A percentile compares a stretch with the other conserved stretches of the same genome.
phyloP scores from a whole-genome alignment of 1,140 invertebrate genomes.

The Bombus waltoni region DNA sequence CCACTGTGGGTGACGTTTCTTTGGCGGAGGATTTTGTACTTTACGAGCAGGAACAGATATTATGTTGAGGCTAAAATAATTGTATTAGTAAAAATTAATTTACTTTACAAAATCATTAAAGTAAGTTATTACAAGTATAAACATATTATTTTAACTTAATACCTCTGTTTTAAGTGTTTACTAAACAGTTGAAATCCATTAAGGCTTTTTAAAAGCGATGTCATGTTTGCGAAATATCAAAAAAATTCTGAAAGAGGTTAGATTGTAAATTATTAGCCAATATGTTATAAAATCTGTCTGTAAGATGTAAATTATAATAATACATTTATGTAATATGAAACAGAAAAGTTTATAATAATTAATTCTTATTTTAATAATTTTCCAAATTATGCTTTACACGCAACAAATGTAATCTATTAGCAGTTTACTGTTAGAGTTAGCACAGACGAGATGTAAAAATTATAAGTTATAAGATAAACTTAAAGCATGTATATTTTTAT shows the following conservation, averaged over 20 bases:
- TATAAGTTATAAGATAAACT: no score
- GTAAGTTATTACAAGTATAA: conserved; percentile 21
- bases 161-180: conserved; percentile 72
- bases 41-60: conserved; percentile 42
- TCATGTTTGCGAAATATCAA: conserved; percentile 60
- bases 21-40: conserved; percentile 71
- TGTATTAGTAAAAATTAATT: conserved; percentile 8
- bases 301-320: background rate
- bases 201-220: conserved; percentile 65
- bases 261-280: background rate
- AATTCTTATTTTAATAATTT: background rate
- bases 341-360: background rate
- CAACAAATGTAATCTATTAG: no score
- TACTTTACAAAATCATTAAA: background rate
- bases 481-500: no score
- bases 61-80: conserved; percentile 56
- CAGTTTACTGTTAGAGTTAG: no score
- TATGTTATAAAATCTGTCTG: background rate
- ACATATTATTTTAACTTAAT: no score
- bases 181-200: conserved; percentile 60
- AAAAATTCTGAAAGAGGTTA: background rate
- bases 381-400: background rate
- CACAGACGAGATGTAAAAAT: no score
- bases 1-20: conserved; percentile 84
- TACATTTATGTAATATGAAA: background rate